Base-by-base conservation (phyloP, 2,113 vertebrate species). In the Myiozetetes cayanensis region DNA sequence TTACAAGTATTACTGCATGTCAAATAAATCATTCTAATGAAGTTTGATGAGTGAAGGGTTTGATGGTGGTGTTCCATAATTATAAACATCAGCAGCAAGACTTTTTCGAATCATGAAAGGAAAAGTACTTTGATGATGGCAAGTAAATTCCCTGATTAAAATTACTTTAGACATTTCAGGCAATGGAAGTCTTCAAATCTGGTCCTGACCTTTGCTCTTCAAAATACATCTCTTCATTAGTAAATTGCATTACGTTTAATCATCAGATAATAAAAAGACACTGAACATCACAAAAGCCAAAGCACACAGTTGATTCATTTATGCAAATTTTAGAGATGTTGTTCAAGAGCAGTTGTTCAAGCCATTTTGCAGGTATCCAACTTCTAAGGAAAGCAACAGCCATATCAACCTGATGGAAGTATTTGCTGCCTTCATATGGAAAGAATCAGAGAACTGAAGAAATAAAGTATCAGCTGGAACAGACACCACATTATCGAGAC, bases 21-120 rank as follows among this genome's bases (percentile, higher is more conserved):
- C 96, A 97, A 95, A 97, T 97, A 97, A 98, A 97, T 96, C 97
- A 96, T 52, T 94, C 87, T 96, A 97, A 96, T 94, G 91, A 96
- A 97, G 96, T 96, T 93, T 97, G 97, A 97, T 96, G 95, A 97
- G 96, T 72, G 96, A 96, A 96, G 95, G 78, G 95, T 97, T 93
- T 94, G 94, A 97, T 44, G 93, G 95, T 96, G 91, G 94, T 97
- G 93, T 83, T 86, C 92, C 66, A 80, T 98, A 97, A 98, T 97
- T 97, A 96, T 96, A 97, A 98, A 97, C 97, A 97, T 92, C 94
- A 96, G 97, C 96, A 96, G 96, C 76, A 95, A 77, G 74, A 88
- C 79, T 96, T 93, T 96, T 94, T 95, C 58, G 90, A 90, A 94
- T 95, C 95, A 94, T 96, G 96, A 96, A 93, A 96, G 94, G 75